Conservation (phyloP, 2,797 vertebrate genomes). For the Gorsachius magnificus region DNA sequence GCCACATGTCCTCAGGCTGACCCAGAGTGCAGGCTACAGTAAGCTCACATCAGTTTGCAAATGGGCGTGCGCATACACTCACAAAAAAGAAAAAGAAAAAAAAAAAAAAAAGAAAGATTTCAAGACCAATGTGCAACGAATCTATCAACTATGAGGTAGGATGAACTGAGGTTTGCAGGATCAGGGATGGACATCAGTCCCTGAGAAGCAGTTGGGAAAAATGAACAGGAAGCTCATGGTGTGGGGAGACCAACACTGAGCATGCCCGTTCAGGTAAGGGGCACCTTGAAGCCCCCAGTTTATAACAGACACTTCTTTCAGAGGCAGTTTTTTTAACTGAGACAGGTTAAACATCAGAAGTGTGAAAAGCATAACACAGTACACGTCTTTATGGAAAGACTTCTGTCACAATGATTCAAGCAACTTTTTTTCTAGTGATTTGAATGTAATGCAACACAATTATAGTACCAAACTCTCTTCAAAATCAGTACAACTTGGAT, state of each 20-base stretch:
- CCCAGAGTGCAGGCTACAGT: conserved; percentile 34
- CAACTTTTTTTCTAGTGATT: not conserved
- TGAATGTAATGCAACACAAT: not conserved
- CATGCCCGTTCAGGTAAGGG: not conserved
- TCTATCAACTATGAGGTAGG: not conserved
- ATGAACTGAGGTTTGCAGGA: not conserved
- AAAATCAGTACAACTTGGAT: not conserved
- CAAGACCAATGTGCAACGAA: conserved; percentile 21
- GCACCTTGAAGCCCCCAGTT: not conserved
- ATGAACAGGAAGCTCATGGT: not conserved
- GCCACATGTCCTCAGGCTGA: conserved; percentile 38
- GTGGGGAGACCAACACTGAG: not conserved
- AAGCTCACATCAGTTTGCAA: conserved; percentile 58
- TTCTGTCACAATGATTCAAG: not conserved
- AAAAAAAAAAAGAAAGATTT: not conserved
- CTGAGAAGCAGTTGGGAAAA: not conserved
- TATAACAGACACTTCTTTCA: not conserved
- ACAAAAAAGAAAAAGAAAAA: not conserved
- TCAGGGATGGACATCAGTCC: not conserved
- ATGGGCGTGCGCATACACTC: conserved; percentile 8
- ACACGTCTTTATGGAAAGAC: not conserved
- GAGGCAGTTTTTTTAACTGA: not conserved
- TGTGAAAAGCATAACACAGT: not conserved
- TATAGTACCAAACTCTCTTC: not conserved
- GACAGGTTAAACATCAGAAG: not conserved